Evolutionary conservation across 1,140 invertebrate species (phyloP).

Genomic region (Calephelis virginiensis): DNA sequence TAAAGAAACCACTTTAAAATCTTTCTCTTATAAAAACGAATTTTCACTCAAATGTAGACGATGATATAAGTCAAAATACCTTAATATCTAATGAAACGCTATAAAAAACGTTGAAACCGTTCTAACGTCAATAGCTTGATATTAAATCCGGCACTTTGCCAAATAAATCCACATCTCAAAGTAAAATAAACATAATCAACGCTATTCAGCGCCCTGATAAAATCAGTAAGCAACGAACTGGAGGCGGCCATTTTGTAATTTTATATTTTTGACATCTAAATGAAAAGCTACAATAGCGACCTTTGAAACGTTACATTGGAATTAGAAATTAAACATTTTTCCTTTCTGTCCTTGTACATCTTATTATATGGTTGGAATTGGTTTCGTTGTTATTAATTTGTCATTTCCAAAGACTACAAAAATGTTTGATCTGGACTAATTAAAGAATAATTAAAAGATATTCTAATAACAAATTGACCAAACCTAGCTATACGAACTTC

Average conservation of each 20-base stretch:
- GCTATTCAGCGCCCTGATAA: slow-evolving; percentile 10
- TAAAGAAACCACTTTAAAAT: too few relatives aligned
- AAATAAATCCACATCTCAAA: slow-evolving; percentile 17
- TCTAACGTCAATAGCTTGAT: slow-evolving; percentile 13
- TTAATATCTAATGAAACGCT: slow-evolving; percentile 12
- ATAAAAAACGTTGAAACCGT: slow-evolving; percentile 5
- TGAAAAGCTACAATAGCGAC: slow-evolving; percentile 12
- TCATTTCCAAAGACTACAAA: neutral
- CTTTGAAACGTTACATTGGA: slow-evolving; percentile 16
- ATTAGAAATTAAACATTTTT: slow-evolving; percentile 17
- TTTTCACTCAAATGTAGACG: neutral
- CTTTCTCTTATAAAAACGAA: too few relatives aligned
- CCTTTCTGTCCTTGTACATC: slow-evolving; percentile 11
- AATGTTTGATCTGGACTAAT: neutral
- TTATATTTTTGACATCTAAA: slow-evolving; percentile 15
- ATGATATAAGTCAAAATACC: slow-evolving; percentile 12
- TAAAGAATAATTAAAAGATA: too few relatives aligned
- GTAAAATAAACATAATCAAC: slow-evolving; percentile 17
- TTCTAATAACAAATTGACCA: too few relatives aligned
- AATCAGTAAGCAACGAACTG: slow-evolving; percentile 13
- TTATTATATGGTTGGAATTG: slow-evolving; percentile 7
- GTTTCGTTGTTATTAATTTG: neutral
- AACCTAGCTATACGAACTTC: too few relatives aligned
- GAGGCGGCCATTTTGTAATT: slow-evolving; percentile 10
- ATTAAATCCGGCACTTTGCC: slow-evolving; percentile 16